Evolutionary conservation across 2,797 vertebrate genomes (phyloP).

Genomic region (Linurgus olivaceus): DNA sequence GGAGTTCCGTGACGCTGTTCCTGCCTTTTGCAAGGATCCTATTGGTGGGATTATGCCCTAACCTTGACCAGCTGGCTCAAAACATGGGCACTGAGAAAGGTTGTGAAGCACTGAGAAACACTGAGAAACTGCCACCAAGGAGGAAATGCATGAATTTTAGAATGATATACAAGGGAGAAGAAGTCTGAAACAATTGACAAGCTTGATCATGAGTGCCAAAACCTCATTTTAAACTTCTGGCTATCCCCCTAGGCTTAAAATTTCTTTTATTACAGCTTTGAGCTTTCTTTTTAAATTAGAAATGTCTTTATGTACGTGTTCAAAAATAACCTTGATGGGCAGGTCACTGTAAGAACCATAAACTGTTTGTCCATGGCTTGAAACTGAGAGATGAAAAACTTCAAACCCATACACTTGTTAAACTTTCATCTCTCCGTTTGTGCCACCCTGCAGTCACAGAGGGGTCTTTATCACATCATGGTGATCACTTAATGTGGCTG

Average conservation of each 20-base stretch:
- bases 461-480: background rate
- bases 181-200: background rate
- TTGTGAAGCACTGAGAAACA: background rate
- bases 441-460: background rate
- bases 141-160: background rate
- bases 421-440: background rate
- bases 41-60: background rate
- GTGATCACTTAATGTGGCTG: background rate
- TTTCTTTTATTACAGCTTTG: background rate
- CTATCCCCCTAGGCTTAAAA: background rate
- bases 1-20: background rate
- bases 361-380: background rate
- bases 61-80: background rate
- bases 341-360: background rate
- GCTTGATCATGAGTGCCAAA: background rate
- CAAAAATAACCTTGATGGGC: background rate
- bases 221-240: background rate
- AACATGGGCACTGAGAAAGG: background rate
- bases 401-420: background rate
- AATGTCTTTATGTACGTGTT: background rate
- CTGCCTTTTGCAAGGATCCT: background rate
- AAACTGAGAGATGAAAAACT: background rate
- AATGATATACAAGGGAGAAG: background rate
- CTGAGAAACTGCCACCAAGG: background rate
- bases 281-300: background rate